These are phyloP conservation scores for Limosa lapponica DNA, from an alignment of 2,797 vertebrate genomes.

Conservation along the genomic window DNA sequence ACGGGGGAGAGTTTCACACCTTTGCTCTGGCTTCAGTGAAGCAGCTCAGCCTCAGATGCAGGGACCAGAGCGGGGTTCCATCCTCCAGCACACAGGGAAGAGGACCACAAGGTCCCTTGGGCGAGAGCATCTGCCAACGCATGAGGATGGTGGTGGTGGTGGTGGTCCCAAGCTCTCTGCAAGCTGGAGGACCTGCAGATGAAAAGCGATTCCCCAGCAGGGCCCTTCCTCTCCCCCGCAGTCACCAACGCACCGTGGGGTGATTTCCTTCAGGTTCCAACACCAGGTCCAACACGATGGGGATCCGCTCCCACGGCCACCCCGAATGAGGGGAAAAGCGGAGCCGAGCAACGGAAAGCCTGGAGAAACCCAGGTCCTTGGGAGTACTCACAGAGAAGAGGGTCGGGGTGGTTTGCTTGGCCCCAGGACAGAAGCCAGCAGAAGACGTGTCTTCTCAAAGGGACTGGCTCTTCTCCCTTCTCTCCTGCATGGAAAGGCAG, in stretches of 20 bases:
- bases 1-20: neutral
- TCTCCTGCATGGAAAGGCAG: neutral
- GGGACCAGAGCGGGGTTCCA: neutral
- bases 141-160: neutral
- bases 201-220: rapidly evolving
- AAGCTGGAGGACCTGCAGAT: neutral
- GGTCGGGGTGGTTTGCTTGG: neutral
- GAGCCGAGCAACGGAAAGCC: neutral
- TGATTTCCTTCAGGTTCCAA: neutral
- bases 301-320: neutral
- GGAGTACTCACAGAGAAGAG: neutral
- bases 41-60: neutral
- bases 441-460: neutral
- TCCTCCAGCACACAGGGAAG: neutral
- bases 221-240: neutral
- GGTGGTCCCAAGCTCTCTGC: neutral
- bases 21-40: neutral
- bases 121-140: rapidly evolving
- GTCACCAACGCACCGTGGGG: rapidly evolving
- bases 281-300: rapidly evolving
- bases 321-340: neutral
- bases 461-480: neutral
- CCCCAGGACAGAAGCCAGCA: neutral
- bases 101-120: neutral
- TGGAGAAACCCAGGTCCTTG: neutral